phyloP scores from a whole-genome alignment of 1,140 invertebrate species.

The Solen grandis region DNA sequence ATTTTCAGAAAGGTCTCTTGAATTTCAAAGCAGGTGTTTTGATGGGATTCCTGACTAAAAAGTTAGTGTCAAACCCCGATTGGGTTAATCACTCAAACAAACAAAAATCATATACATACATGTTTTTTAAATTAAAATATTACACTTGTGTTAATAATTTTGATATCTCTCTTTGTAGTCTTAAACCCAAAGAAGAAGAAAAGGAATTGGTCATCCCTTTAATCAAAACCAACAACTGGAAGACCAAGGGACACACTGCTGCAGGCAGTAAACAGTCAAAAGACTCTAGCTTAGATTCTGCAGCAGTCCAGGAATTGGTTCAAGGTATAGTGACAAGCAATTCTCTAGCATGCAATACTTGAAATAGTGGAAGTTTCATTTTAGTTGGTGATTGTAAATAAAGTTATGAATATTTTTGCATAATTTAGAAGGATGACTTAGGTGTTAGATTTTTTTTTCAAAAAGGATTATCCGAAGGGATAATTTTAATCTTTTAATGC shows the following conservation, averaged over 20 bases:
- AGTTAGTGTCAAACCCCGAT: background rate
- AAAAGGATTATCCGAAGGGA: no score
- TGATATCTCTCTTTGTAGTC: conserved; percentile 58
- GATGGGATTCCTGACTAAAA: background rate
- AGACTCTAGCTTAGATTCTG: conserved; percentile 62
- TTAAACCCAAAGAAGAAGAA: conserved; percentile 71
- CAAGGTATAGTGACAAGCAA: conserved; percentile 56
- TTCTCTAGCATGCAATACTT: no score
- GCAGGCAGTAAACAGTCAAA: conserved; percentile 44
- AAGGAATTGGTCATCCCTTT: conserved; percentile 81
- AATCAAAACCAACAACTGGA: conserved; percentile 77
- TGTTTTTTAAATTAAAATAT: background rate
- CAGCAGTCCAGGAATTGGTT: conserved; percentile 79
- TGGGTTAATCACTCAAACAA: background rate
- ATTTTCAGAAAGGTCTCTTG: background rate
- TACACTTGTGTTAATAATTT: conserved; percentile 3
- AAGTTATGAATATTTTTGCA: no score
- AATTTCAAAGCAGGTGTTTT: background rate
- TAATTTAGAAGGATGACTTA: no score
- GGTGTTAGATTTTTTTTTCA: no score
- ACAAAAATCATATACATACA: background rate
- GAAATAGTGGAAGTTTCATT: no score
- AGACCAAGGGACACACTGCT: conserved; percentile 51
- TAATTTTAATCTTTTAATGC: no score
- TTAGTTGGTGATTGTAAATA: no score